A percentile compares a stretch with the other conserved stretches of the same genome.
Conservation (phyloP, 2,888 invertebrate species). For the Xanthia togata region DNA sequence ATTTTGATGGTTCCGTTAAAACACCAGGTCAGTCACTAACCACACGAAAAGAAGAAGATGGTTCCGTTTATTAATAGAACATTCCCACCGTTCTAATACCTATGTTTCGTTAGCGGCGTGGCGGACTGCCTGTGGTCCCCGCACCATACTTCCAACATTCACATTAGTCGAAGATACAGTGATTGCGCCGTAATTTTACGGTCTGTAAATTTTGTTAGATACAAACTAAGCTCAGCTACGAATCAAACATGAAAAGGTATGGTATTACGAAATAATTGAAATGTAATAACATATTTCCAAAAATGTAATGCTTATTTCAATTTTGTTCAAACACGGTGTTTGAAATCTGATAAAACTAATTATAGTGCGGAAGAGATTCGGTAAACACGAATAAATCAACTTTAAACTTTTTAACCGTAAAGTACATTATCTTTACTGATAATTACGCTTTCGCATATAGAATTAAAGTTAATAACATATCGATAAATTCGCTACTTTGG, state of each 20-base stretch:
- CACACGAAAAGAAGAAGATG: no score
- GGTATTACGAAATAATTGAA: constrained; percentile 66
- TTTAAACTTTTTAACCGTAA: constrained; percentile 61
- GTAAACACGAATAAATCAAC: constrained; percentile 62
- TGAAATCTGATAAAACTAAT: constrained; percentile 65
- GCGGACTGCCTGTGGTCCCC: constrained; percentile 43
- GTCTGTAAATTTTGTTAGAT: constrained; percentile 65
- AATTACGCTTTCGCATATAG: constrained; percentile 70
- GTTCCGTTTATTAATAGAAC: no score
- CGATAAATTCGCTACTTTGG: constrained; percentile 71
- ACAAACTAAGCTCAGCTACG: constrained; percentile 43
- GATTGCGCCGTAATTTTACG: constrained; percentile 65
- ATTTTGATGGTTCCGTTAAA: constrained; percentile 42
- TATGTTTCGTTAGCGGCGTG: constrained; percentile 37
- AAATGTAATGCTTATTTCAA: constrained; percentile 53
- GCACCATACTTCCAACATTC: constrained; percentile 40
- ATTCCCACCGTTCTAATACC: constrained; percentile 50
- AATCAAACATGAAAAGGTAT: constrained; percentile 56
- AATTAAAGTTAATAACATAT: constrained; percentile 73
- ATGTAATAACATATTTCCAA: constrained; percentile 63
- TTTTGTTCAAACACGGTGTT: constrained; percentile 54
- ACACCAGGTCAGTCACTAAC: no score
- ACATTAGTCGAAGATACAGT: constrained; percentile 54
- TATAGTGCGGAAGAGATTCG: constrained; percentile 58
- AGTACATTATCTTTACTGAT: constrained; percentile 63